These are phyloP conservation scores for Pyrocephalus nanus DNA, from an alignment of 2,797 vertebrate genomes.

Conservation along the genomic window DNA sequence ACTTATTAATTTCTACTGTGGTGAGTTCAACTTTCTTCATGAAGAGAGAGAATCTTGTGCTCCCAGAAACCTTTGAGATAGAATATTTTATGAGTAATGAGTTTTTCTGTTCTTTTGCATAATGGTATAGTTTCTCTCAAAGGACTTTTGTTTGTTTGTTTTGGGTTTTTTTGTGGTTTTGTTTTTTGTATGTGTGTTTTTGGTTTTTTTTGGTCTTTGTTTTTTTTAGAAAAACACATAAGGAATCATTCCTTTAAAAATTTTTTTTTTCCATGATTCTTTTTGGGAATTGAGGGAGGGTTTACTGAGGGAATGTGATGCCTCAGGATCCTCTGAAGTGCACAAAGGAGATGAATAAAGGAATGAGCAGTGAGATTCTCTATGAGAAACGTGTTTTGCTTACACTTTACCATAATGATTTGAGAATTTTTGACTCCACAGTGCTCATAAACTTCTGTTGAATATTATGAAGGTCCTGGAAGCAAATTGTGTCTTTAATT, in stretches of 20 bases:
- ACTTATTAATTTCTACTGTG: not conserved
- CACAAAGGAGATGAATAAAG: not conserved
- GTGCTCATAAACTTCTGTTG: not conserved
- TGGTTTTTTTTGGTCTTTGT: no score
- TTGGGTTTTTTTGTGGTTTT: no score
- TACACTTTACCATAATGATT: not conserved
- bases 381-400: not conserved
- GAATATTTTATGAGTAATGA: not conserved
- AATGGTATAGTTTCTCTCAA: not conserved
- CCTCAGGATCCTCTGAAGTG: not conserved
- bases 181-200: no score
- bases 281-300: not conserved
- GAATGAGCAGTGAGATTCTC: not conserved
- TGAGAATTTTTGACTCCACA: not conserved
- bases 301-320: not conserved
- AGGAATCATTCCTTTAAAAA: not conserved
- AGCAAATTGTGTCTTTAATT: not conserved
- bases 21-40: not conserved
- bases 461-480: not conserved
- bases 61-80: not conserved
- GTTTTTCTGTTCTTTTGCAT: not conserved
- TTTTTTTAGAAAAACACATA: not conserved
- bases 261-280: not conserved
- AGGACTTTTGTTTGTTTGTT: not conserved
- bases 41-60: not conserved